These are phyloP conservation scores for Murina feae DNA, from an alignment of 2,113 vertebrate species.

Conservation along the genomic window DNA sequence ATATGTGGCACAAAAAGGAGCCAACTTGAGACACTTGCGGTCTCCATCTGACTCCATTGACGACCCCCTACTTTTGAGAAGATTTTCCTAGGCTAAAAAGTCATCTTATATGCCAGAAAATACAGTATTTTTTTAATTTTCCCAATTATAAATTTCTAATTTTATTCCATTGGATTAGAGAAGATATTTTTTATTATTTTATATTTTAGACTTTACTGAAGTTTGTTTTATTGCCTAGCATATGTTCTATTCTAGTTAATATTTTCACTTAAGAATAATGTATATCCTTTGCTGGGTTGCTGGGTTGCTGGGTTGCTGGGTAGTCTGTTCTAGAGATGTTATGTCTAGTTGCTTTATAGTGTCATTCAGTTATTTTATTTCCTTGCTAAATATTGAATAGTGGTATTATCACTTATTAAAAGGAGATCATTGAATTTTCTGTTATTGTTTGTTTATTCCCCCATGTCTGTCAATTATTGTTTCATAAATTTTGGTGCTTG, in stretches of 20 bases:
- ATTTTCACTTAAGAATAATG: not conserved
- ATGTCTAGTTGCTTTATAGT: not conserved
- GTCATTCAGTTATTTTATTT: not conserved
- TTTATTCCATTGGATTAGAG: not conserved
- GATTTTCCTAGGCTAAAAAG: too few species aligned
- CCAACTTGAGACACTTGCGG: too few species aligned
- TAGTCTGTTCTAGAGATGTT: not conserved
- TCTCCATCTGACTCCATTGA: too few species aligned
- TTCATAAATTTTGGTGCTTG: not conserved
- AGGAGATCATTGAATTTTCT: not conserved
- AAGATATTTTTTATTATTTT: not conserved
- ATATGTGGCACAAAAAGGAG: too few species aligned
- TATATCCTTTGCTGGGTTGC: not conserved
- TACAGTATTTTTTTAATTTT: not conserved
- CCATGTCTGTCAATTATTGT: not conserved
- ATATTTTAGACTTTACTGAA: not conserved
- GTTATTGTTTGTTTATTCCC: not conserved
- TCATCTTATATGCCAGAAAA: too few species aligned
- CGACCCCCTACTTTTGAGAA: too few species aligned
- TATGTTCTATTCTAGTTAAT: not conserved
- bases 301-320: not conserved
- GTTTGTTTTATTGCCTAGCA: not conserved
- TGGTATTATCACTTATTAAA: not conserved
- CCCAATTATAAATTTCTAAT: not conserved
- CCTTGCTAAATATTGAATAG: not conserved